Base-by-base conservation (phyloP, 2,797 vertebrate genomes). In the Eulemur rubriventer region DNA sequence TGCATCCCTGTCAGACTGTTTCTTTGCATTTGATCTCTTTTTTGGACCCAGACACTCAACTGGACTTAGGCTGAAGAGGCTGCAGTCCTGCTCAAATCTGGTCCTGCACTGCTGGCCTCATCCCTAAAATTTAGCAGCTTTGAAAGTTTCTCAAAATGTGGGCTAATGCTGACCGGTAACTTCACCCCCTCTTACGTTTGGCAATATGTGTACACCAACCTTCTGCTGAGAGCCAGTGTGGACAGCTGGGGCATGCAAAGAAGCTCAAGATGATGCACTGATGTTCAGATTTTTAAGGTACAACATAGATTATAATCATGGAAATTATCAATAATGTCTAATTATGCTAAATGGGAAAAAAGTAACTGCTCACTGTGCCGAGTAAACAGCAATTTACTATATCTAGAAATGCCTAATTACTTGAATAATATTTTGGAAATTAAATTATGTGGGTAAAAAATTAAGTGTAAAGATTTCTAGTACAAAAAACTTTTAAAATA, bases 341-440 rank as follows among this genome's bases (percentile, higher is more conserved):
- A 86, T 83, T 59, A 86, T 7, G 55, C 38, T 73, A 92, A 93
- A 61, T 65, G 52, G 83, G 72, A 46, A 35, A 88, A 91, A 61
- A 81, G n/a, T 43, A 89, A 89, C n/a, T 55, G 61, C 43, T 94
- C 43, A 88, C 75, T 72, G 59, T 91, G 48, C 12, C 83, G 63
- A 83, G 13, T 55, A 84, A 88, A 95, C 1, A 92, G 43, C 17
- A 89, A 91, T 85, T 69, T 94, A 78, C 63, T 67, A 26, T 61
- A 95, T 90, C 80, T 55, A 85, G 61, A 95, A 83, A 87, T 95
- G 50, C 38, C 41, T 75, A 96, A 80, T 90, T 81, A 96, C 22
- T 89, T 92, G 75, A 91, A 52, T 73, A 87, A 55, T 88, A 81
- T 88, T 43, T 50, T 81, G 41, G 84, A 95, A 93, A 95, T 95